Evolutionary conservation across 2,888 invertebrate genomes (phyloP).

Genomic region (Malthinus flaveolus): DNA sequence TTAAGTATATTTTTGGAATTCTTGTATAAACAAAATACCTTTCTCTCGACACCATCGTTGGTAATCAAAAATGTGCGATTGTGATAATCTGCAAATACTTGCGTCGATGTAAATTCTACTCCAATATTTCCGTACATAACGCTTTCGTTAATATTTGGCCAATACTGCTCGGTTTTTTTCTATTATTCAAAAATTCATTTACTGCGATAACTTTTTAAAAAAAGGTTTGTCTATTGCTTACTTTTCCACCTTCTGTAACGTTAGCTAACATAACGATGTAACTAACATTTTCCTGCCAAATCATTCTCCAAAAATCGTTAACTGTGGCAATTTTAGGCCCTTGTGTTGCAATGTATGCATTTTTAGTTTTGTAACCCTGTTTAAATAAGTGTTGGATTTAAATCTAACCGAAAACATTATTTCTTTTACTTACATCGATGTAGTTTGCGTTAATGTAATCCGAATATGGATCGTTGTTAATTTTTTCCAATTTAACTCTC

Average conservation of each 20-base stretch:
- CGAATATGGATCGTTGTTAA: constrained; percentile 50
- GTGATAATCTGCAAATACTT: constrained; percentile 51
- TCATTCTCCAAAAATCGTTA: constrained; percentile 52
- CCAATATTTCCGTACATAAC: constrained; percentile 47
- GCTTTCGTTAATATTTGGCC: constrained; percentile 56
- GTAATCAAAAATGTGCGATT: constrained; percentile 54
- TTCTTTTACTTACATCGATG: constrained; percentile 49
- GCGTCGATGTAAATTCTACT: constrained; percentile 45
- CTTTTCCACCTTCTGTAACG: constrained; percentile 49
- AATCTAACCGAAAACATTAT: neutral
- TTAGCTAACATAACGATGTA: constrained; percentile 59
- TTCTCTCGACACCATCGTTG: constrained; percentile 53
- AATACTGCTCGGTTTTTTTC: constrained; percentile 58
- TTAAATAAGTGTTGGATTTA: neutral
- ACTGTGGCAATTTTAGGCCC: constrained; percentile 48
- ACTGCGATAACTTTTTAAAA: too few relatives aligned
- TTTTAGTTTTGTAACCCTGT: constrained; percentile 42
- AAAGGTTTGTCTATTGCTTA: constrained; percentile 37
- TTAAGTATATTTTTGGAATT: constrained; percentile 31
- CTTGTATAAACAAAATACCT: constrained; percentile 44
- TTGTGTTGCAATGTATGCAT: constrained; percentile 51
- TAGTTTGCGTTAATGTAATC: constrained; percentile 61
- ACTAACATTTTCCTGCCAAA: constrained; percentile 56
- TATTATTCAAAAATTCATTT: constrained; percentile 52
- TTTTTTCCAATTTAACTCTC: constrained; percentile 53